phyloP scores from a whole-genome alignment of 1,140 invertebrate genomes.

The Sycobia sp. region DNA sequence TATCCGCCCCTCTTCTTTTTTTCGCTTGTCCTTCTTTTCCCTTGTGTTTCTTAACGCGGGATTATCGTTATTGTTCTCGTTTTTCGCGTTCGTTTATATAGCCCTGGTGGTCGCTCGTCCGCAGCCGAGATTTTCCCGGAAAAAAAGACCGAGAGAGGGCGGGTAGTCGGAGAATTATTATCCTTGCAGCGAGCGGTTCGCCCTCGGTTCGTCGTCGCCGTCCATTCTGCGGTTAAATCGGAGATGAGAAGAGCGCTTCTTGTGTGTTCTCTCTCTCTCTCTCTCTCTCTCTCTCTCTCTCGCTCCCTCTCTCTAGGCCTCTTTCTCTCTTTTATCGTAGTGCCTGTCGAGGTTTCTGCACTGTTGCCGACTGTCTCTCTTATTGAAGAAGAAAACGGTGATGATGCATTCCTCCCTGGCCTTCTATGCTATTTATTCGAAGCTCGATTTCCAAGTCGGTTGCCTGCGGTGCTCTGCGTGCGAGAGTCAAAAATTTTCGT shows the following conservation, averaged over 20 bases:
- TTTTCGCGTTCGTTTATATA: no score
- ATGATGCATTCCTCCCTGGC: no score
- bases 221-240: conserved; percentile 34
- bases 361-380: no score
- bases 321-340: no score
- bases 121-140: neutral
- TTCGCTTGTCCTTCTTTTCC: neutral
- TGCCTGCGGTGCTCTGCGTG: no score
- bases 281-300: neutral
- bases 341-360: no score
- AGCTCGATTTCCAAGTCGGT: no score
- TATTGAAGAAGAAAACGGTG: no score
- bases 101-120: conserved; percentile 13
- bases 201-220: conserved; percentile 29
- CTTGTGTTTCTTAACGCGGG: neutral
- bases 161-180: neutral
- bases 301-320: neutral
- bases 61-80: neutral
- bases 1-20: neutral
- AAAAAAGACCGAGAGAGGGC: neutral
- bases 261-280: neutral
- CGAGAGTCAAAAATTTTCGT: no score
- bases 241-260: neutral
- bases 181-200: neutral
- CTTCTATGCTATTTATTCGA: no score